Conservation (phyloP, 1,140 invertebrate genomes). For the Lysiphlebus fabarum region DNA sequence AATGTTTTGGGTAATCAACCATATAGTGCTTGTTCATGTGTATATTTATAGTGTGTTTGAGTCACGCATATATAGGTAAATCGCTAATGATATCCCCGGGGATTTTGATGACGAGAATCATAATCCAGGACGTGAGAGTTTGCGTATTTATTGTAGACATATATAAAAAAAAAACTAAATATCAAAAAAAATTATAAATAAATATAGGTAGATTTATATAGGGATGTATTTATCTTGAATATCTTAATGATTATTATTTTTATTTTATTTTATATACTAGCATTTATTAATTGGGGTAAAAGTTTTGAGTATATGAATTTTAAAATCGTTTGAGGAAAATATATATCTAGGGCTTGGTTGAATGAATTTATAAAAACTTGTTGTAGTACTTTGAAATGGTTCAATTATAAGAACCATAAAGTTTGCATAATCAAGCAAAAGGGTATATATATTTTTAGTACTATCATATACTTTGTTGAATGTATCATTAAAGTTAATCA, state of each 20-base stretch:
- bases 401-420: conserved; percentile 35
- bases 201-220: neutral
- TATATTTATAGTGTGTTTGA: conserved; percentile 39
- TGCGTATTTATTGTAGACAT: conserved; percentile 9
- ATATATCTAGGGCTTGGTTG: conserved; percentile 6
- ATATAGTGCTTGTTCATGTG: conserved; percentile 46
- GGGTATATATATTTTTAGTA: no score
- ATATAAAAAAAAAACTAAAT: neutral
- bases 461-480: conserved; percentile 24
- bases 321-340: conserved; percentile 2
- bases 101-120: conserved; percentile 38
- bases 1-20: conserved; percentile 45
- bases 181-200: neutral
- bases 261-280: neutral
- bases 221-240: neutral
- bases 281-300: neutral
- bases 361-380: conserved; percentile 6
- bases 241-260: neutral
- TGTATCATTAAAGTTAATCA: conserved; percentile 22
- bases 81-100: conserved; percentile 51
- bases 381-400: conserved; percentile 10
- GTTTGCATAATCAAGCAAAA: conserved; percentile 41
- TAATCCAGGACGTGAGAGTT: conserved; percentile 36
- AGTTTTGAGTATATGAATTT: neutral
- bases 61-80: conserved; percentile 41